Conservation (phyloP, 1,140 invertebrate species). For the Micrasema longulum region DNA sequence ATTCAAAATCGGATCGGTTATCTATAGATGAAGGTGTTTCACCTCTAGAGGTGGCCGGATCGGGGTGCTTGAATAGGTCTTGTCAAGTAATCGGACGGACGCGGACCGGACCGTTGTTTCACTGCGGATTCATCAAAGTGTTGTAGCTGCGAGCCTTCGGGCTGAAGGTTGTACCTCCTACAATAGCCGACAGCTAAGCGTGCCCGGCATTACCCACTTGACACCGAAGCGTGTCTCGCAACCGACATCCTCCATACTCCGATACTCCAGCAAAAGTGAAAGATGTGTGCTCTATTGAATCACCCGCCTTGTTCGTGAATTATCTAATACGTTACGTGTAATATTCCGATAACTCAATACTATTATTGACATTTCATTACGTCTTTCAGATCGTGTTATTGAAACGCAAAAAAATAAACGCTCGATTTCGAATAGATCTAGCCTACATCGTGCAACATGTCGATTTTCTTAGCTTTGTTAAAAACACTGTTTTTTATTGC, state of each 20-base stretch:
- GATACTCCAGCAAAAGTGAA: slow-evolving; percentile 43
- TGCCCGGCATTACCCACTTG: slow-evolving; percentile 46
- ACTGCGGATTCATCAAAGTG: slow-evolving; percentile 38
- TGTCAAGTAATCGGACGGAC: slow-evolving; percentile 17
- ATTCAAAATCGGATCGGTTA: slow-evolving; percentile 25
- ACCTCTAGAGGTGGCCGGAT: slow-evolving; percentile 18
- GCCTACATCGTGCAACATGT: slow-evolving; percentile 15
- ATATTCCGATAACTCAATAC: slow-evolving; percentile 30
- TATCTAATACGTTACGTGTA: slow-evolving; percentile 36
- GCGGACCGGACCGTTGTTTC: slow-evolving; percentile 4
- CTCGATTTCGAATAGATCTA: neutral
- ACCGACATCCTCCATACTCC: too few relatives aligned
- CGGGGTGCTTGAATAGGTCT: slow-evolving; percentile 37
- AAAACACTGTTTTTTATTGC: neutral
- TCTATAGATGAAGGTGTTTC: neutral
- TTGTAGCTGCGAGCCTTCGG: slow-evolving; percentile 11
- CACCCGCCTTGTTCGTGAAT: slow-evolving; percentile 9
- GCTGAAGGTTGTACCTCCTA: neutral
- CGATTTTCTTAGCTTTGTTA: slow-evolving; percentile 3
- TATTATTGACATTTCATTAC: slow-evolving; percentile 40
- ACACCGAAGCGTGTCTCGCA: slow-evolving; percentile 44
- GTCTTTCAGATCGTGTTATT: slow-evolving; percentile 29
- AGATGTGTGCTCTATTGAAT: slow-evolving; percentile 29
- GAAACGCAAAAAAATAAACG: neutral
- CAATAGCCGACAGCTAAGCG: slow-evolving; percentile 18